Conservation (phyloP, 2,888 invertebrate species). For the Nebria brevicollis region DNA sequence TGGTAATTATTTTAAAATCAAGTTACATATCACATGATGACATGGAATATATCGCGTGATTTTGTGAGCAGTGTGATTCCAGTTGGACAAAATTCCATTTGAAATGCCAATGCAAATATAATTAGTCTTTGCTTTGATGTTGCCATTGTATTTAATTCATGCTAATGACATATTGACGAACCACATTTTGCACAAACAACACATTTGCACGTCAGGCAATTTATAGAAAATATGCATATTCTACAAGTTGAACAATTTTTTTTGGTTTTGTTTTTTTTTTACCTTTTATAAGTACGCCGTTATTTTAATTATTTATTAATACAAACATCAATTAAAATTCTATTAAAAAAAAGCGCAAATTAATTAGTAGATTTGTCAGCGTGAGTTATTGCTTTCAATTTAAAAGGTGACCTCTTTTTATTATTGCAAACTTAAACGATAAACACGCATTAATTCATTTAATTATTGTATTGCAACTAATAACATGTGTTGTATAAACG, state of each 20-base stretch:
- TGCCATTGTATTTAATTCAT: constrained; percentile 33
- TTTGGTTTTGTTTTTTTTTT: background rate
- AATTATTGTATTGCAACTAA: too few species aligned
- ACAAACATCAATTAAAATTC: background rate
- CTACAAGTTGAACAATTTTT: background rate
- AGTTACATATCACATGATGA: too few species aligned
- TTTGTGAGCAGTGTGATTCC: background rate
- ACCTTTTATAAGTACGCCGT: background rate
- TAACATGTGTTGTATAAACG: too few species aligned
- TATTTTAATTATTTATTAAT: background rate
- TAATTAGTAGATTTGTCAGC: background rate
- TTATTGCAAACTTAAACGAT: background rate
- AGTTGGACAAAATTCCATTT: background rate
- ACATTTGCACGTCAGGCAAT: background rate
- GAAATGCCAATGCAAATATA: constrained; percentile 35
- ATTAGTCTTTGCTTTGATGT: constrained; percentile 38
- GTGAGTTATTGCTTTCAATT: background rate
- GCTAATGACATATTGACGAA: constrained; percentile 17
- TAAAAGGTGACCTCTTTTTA: background rate
- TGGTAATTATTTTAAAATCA: too few species aligned
- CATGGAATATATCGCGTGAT: background rate
- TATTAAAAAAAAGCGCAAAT: background rate
- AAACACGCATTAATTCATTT: background rate
- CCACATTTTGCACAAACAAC: background rate
- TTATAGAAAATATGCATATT: background rate